These are phyloP conservation scores for Drosophila athabasca DNA, from an alignment of 1,140 invertebrate species.

Conservation along the genomic window DNA sequence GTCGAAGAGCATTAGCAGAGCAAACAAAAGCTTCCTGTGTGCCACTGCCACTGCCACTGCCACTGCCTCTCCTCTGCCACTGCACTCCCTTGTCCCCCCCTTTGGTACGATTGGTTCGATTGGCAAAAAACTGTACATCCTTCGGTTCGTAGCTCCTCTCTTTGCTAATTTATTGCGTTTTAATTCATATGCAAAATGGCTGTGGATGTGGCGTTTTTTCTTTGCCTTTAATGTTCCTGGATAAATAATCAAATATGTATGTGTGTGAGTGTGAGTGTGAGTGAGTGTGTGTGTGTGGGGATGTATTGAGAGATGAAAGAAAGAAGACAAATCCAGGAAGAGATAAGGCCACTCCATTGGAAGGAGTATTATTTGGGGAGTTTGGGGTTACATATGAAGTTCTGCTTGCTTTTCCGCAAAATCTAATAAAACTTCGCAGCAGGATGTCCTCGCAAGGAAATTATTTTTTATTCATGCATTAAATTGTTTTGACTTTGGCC, in stretches of 20 bases:
- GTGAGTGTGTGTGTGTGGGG: no score
- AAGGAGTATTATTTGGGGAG: neutral
- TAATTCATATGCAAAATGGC: conserved; percentile 80
- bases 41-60: conserved; percentile 2
- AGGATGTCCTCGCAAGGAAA: conserved; percentile 53
- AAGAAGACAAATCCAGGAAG: conserved; percentile 12
- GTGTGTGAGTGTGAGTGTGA: no score
- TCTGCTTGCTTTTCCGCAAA: conserved; percentile 14
- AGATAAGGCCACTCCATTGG: conserved; percentile 5
- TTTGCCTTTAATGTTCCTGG: conserved; percentile 63
- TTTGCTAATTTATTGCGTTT: conserved; percentile 80
- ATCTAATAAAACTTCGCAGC: conserved; percentile 71
- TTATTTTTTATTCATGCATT: conserved; percentile 81
- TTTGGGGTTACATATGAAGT: conserved; percentile 34
- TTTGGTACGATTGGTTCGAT: no score
- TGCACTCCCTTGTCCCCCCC: neutral
- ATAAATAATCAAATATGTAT: conserved; percentile 72
- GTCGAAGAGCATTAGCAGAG: conserved; percentile 55
- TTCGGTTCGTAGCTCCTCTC: conserved; percentile 20
- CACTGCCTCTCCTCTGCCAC: neutral
- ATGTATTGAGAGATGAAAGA: conserved; percentile 23
- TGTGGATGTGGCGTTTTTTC: conserved; percentile 28
- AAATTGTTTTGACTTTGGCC: conserved; percentile 78
- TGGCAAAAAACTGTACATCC: neutral
- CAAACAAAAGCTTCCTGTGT: conserved; percentile 48